Evolutionary conservation across 2,888 invertebrate species (phyloP).

Genomic region (Polydrusus cervinus): DNA sequence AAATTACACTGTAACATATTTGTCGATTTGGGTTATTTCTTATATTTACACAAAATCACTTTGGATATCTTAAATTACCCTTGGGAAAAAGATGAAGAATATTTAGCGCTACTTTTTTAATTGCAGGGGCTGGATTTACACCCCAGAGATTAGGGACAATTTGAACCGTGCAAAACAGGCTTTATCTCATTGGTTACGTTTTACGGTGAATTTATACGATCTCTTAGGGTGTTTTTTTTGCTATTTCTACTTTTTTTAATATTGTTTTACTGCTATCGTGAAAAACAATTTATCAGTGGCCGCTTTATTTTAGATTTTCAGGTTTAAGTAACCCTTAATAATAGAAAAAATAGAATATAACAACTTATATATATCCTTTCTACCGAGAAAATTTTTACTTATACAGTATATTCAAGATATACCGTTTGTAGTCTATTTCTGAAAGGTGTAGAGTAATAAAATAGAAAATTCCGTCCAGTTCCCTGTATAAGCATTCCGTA

Average conservation of each 20-base stretch:
- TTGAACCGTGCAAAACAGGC: slow-evolving; percentile 78
- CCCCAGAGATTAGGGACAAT: slow-evolving; percentile 74
- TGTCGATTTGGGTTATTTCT: too few species aligned
- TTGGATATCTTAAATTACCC: slow-evolving; percentile 4
- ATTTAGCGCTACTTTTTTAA: slow-evolving; percentile 66
- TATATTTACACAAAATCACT: too few species aligned
- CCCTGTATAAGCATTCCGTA: too few species aligned
- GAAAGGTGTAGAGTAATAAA: too few species aligned
- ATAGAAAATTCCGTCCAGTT: too few species aligned
- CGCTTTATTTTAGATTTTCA: too few species aligned
- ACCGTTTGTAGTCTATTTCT: too few species aligned
- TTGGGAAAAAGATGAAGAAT: slow-evolving; percentile 44
- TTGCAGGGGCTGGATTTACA: slow-evolving; percentile 69
- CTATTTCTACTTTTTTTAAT: not conserved
- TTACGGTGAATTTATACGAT: not conserved
- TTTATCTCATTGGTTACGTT: slow-evolving; percentile 21
- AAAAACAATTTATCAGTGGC: not conserved
- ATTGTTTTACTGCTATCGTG: not conserved
- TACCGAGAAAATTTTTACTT: too few species aligned
- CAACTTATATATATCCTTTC: too few species aligned
- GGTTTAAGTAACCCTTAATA: too few species aligned
- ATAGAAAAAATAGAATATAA: too few species aligned
- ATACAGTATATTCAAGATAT: too few species aligned
- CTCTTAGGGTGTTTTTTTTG: not conserved
- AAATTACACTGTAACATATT: not conserved